These are phyloP conservation scores for Cotesia glomerata DNA, from an alignment of 1,140 invertebrate species.

Conservation along the genomic window DNA sequence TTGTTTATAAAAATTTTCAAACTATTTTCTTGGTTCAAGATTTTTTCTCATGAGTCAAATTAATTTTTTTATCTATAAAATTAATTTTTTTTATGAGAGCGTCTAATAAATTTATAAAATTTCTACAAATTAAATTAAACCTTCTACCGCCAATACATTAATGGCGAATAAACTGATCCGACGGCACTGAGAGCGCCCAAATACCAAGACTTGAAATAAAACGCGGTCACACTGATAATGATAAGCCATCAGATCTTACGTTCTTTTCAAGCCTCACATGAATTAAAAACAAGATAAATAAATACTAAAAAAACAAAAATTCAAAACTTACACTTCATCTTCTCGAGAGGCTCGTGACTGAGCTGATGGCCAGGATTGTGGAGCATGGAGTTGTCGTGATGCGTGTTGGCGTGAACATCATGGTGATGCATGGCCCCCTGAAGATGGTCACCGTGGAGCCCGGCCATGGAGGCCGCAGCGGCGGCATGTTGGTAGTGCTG, in stretches of 20 bases:
- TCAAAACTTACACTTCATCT: constrained; percentile 74
- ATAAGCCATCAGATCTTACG: no score
- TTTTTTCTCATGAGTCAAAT: no score
- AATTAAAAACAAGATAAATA: background rate
- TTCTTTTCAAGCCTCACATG: no score
- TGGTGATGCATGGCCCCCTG: constrained; percentile 66
- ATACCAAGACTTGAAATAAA: background rate
- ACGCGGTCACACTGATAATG: background rate
- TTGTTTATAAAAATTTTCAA: no score
- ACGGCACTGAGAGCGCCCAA: no score
- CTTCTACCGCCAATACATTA: no score
- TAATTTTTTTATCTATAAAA: no score
- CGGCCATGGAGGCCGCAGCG: constrained; percentile 71
- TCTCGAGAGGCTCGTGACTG: constrained; percentile 80
- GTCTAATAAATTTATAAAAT: no score
- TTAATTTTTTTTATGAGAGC: no score
- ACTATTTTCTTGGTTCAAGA: no score
- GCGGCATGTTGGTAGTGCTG: constrained; percentile 70
- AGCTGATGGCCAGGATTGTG: constrained; percentile 61
- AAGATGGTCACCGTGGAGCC: constrained; percentile 61
- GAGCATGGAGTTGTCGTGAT: constrained; percentile 65
- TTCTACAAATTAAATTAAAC: no score
- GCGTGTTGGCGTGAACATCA: constrained; percentile 66
- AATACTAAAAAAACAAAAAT: background rate
- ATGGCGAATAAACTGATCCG: no score